phyloP scores from a whole-genome alignment of 2,888 invertebrate genomes.

The Argyra leucocephala region DNA sequence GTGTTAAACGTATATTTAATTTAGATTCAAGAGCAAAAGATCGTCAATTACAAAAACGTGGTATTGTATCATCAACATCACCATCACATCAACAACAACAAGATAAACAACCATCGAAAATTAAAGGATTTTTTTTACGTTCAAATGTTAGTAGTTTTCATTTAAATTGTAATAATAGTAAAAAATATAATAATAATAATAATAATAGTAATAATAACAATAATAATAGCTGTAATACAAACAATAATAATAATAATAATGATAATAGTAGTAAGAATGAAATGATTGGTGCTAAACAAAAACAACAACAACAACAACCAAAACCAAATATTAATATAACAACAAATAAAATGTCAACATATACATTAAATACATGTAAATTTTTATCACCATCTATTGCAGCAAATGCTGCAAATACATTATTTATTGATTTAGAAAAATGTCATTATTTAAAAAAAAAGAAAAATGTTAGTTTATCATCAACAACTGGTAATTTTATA shows the following conservation, averaged over 20 bases:
- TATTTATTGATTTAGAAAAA: constrained; percentile 21
- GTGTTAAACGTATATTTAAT: constrained; percentile 40
- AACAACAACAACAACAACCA: constrained; percentile 25
- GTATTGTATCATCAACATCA: constrained; percentile 36
- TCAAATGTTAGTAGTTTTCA: constrained; percentile 26
- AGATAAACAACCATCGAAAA: constrained; percentile 16
- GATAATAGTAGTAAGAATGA: constrained; percentile 11
- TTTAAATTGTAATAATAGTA: constrained; percentile 15
- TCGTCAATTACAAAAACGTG: constrained; percentile 33
- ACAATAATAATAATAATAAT: constrained; percentile 12
- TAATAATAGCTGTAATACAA: not conserved
- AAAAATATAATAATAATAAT: constrained; percentile 10
- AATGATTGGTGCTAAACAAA: constrained; percentile 12
- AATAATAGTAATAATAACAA: constrained; percentile 7
- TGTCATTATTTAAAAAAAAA: constrained; percentile 19
- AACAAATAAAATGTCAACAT: constrained; percentile 34
- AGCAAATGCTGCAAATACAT: constrained; percentile 18
- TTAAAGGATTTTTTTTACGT: constrained; percentile 1
- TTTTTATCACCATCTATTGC: constrained; percentile 33
- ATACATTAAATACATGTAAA: constrained; percentile 40
- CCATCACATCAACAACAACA: constrained; percentile 24
- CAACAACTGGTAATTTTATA: not conserved
- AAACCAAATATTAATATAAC: constrained; percentile 37
- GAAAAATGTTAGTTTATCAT: not conserved
- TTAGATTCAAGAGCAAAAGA: constrained; percentile 33